Evolutionary conservation across 2,888 invertebrate species (phyloP).

Genomic region (Marronus borbonicus): DNA sequence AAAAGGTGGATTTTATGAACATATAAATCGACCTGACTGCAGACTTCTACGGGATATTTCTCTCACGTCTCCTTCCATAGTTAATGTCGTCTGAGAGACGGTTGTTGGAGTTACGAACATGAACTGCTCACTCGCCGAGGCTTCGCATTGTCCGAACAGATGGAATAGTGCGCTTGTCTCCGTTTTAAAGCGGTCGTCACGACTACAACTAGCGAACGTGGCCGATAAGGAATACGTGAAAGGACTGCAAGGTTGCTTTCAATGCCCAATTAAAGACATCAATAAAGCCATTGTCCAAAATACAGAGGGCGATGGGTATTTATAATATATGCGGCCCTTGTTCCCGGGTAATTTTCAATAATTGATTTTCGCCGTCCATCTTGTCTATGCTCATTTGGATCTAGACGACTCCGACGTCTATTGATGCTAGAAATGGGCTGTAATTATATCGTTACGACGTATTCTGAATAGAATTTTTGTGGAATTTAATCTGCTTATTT

Average conservation of each 20-base stretch:
- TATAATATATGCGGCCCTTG: conserved; percentile 20
- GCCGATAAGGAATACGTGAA: conserved; percentile 35
- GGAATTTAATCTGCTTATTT: too few relatives aligned
- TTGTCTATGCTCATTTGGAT: neutral
- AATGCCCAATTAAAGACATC: conserved; percentile 38
- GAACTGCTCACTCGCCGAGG: too few relatives aligned
- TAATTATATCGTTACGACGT: neutral
- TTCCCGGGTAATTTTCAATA: conserved; percentile 25
- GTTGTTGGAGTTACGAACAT: too few relatives aligned
- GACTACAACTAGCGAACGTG: conserved; percentile 5
- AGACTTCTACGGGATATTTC: too few relatives aligned
- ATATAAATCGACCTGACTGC: too few relatives aligned
- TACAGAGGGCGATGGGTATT: neutral
- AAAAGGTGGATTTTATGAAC: too few relatives aligned
- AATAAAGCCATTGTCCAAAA: conserved; percentile 32
- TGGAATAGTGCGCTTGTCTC: too few relatives aligned
- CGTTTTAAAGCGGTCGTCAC: too few relatives aligned
- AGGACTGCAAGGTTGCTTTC: conserved; percentile 14
- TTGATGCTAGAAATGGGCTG: neutral
- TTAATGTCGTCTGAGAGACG: too few relatives aligned
- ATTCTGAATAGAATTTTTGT: neutral
- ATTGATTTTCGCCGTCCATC: conserved; percentile 3
- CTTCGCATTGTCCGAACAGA: too few relatives aligned
- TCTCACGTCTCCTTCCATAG: too few relatives aligned
- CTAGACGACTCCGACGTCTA: neutral